These are phyloP conservation scores for Allophyes oxyacanthae DNA, from an alignment of 2,888 invertebrate species.

Conservation along the genomic window DNA sequence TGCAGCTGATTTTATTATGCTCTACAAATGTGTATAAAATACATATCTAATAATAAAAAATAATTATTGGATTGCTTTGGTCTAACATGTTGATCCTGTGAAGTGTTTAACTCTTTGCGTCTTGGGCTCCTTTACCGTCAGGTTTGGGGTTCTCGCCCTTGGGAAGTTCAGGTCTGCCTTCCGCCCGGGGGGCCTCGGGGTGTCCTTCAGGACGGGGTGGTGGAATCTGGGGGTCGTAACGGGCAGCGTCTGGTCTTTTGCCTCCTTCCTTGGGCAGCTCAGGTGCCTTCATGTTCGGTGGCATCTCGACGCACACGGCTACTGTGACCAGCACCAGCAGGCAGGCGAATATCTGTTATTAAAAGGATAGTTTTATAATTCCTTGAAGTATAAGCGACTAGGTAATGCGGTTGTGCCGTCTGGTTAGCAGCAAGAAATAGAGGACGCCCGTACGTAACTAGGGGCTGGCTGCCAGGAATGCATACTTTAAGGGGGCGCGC, in stretches of 20 bases:
- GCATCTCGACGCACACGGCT: constrained; percentile 63
- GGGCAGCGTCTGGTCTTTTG: constrained; percentile 38
- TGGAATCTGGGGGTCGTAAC: constrained; percentile 41
- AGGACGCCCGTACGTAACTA: too few relatives aligned
- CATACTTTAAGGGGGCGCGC: too few relatives aligned
- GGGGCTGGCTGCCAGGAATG: too few relatives aligned
- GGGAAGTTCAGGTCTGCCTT: constrained; percentile 27
- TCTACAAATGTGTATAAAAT: constrained; percentile 39
- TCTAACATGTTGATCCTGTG: constrained; percentile 21
- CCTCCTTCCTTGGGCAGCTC: constrained; percentile 63
- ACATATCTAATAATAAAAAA: constrained; percentile 16
- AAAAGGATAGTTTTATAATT: background rate
- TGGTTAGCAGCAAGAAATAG: too few relatives aligned
- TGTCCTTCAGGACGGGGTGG: constrained; percentile 20
- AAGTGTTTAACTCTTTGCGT: constrained; percentile 51
- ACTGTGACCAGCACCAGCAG: constrained; percentile 73
- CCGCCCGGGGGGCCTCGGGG: constrained; percentile 43
- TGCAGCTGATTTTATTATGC: constrained; percentile 73
- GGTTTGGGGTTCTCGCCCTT: constrained; percentile 49
- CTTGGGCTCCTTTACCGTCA: constrained; percentile 58
- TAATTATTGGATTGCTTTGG: constrained; percentile 23
- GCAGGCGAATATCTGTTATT: constrained; percentile 69
- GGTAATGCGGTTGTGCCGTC: too few relatives aligned
- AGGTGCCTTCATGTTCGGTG: constrained; percentile 59
- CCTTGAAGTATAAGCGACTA: background rate